Evolutionary conservation across 2,888 invertebrate genomes (phyloP), one percentile per base, ranked within the genome.

Genomic region (Tortrix viridana): DNA sequence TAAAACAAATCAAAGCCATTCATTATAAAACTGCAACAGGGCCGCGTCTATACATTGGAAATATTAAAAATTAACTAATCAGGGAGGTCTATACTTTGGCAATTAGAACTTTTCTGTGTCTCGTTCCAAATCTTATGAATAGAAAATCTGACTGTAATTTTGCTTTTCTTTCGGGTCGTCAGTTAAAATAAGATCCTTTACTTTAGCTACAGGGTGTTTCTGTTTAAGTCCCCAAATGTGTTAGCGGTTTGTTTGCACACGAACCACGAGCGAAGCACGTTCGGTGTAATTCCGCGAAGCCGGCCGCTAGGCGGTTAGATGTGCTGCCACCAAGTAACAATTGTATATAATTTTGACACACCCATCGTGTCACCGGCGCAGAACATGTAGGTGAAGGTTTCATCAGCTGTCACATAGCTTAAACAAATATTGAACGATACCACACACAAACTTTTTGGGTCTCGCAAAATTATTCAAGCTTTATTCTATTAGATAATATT

Each of bases 151-250:
- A 32, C 1, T 26, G n/a, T n/a, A 26, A 7, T 26, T 26, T 7
- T 6, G 1, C 32, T 12, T 12, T 41, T 41, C 6, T 41, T 1
- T 41, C 14, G 41, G n/a, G 41, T 41, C n/a, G 41, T 41, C 41
- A 41, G 5, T 5, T 41, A 41, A 41, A 41, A 16, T 41, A n/a
- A 1, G n/a, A 41, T 41, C 6, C 41, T 37, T 19, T 32, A 18
- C 32, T n/a, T 6, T 18, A 5, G 37, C 20, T 20, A 37, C 50
- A 37, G 37, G 32, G 37, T 41, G 20, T 41, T 53, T 53, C 5
- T 22, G 20, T 52, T 52, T 16, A 52, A 23, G 38, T 38, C 32
- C 38, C 12, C n/a, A 20, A 37, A 50, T 32, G 50, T 52, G 38
- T 38, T 22, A 14, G 38, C 20, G 18, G 47, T 20, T 14, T 32